phyloP scores from a whole-genome alignment of 2,113 vertebrate species.

The Nestor notabilis region DNA sequence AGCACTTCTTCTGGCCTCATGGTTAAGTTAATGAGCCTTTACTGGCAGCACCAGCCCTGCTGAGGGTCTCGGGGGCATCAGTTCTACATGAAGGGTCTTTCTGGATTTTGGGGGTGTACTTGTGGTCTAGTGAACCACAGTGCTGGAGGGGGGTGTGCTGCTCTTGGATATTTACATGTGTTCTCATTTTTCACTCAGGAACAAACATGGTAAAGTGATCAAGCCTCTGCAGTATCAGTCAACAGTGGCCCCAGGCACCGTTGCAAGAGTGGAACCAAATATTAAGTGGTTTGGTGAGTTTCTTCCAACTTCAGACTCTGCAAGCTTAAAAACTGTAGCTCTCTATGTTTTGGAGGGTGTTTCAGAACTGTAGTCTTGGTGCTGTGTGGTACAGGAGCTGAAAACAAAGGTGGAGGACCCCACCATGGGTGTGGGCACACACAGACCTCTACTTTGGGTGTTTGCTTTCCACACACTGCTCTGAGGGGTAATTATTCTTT shows the following conservation, averaged over 20 bases:
- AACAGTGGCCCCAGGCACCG: slow-evolving; percentile 88
- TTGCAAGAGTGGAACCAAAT: slow-evolving; percentile 95
- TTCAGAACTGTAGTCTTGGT: background rate
- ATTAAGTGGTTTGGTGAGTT: slow-evolving; percentile 98
- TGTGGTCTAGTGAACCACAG: background rate
- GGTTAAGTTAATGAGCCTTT: too few species aligned
- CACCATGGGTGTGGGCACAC: rapidly evolving
- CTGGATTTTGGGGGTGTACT: background rate
- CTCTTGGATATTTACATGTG: background rate
- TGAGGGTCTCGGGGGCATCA: rapidly evolving
- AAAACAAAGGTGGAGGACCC: background rate
- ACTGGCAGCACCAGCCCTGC: background rate
- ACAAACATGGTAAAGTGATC: slow-evolving; percentile 88
- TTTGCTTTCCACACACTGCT: background rate
- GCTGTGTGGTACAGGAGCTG: background rate
- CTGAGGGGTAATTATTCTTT: background rate
- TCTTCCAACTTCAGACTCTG: background rate
- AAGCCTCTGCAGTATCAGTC: slow-evolving; percentile 90
- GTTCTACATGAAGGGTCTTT: background rate
- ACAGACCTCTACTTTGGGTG: rapidly evolving
- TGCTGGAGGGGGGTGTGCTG: background rate
- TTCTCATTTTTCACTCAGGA: slow-evolving; percentile 72
- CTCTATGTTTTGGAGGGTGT: background rate
- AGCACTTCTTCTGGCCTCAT: background rate
- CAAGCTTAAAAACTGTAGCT: background rate